Evolutionary conservation across 2,797 vertebrate genomes (phyloP).

Genomic region (Botia almorhae): DNA sequence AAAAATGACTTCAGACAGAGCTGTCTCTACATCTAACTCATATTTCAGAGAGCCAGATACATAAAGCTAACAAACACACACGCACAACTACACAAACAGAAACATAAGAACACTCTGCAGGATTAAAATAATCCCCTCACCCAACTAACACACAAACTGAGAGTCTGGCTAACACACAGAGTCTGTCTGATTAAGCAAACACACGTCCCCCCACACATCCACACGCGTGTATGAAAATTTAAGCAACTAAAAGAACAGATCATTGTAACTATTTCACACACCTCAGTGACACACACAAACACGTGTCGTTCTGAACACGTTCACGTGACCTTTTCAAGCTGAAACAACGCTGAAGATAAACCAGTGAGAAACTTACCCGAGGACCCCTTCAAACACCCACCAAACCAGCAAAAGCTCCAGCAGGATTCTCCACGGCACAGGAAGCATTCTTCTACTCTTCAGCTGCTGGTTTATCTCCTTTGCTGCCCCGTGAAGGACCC

Average conservation of each 20-base stretch:
- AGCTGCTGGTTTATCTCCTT: constrained; percentile 13
- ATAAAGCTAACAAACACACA: background rate
- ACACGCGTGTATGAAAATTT: background rate
- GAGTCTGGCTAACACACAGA: too few species aligned
- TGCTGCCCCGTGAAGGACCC: constrained; percentile 23
- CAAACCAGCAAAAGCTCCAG: constrained; percentile 65
- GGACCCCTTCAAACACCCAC: constrained; percentile 64
- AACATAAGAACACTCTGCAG: background rate
- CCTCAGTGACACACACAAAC: background rate
- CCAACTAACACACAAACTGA: background rate
- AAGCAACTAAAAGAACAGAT: background rate
- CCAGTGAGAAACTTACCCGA: constrained; percentile 68
- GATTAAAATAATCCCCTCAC: too few species aligned
- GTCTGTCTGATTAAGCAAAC: too few species aligned
- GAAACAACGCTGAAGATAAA: background rate
- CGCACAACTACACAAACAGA: background rate
- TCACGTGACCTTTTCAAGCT: background rate
- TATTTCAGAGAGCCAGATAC: constrained; percentile 8
- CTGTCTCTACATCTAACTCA: constrained; percentile 9
- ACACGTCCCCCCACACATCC: background rate
- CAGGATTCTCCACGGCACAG: constrained; percentile 59
- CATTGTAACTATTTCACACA: background rate
- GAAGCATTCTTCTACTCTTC: constrained; percentile 66
- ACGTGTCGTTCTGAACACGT: background rate
- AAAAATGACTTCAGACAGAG: background rate